phyloP scores from a whole-genome alignment of 2,888 invertebrate species.

The Acrobeloides nanus region DNA sequence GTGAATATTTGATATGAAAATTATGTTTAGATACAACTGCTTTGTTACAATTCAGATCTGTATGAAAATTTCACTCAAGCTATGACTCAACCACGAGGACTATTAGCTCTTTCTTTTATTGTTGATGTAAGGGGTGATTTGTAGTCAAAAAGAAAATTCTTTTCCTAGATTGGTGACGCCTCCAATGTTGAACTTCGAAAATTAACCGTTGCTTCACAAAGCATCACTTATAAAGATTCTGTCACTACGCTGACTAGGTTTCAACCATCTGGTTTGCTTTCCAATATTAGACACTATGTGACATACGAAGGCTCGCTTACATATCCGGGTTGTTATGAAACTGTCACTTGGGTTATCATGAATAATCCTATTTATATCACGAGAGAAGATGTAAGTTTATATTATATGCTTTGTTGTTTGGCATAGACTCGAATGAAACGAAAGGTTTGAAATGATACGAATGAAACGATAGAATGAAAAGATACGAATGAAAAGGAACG shows the following conservation, averaged over 20 bases:
- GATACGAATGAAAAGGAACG: too few relatives aligned
- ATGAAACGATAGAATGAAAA: too few relatives aligned
- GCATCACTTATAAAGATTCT: slow-evolving; percentile 75
- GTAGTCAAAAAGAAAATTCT: neutral
- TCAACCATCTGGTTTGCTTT: slow-evolving; percentile 77
- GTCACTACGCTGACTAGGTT: slow-evolving; percentile 75
- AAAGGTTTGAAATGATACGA: too few relatives aligned
- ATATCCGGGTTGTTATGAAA: slow-evolving; percentile 79
- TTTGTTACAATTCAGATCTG: slow-evolving; percentile 93
- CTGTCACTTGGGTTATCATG: slow-evolving; percentile 95
- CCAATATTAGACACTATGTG: slow-evolving; percentile 85
- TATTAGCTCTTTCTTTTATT: slow-evolving; percentile 84
- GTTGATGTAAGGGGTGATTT: slow-evolving; percentile 67
- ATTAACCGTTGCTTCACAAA: slow-evolving; percentile 82
- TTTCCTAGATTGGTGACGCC: slow-evolving; percentile 76
- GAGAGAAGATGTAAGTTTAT: slow-evolving; percentile 75
- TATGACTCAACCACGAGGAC: slow-evolving; percentile 82
- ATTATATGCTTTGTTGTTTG: too few relatives aligned
- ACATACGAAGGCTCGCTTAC: slow-evolving; percentile 63
- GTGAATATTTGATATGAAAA: neutral
- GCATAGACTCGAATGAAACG: neutral
- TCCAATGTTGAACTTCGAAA: slow-evolving; percentile 83
- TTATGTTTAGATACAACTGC: slow-evolving; percentile 81
- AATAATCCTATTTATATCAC: slow-evolving; percentile 96
- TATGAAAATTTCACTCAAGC: slow-evolving; percentile 94